Base-by-base conservation (phyloP, 2,113 vertebrate genomes). In the Trochalopteron elliotii region DNA sequence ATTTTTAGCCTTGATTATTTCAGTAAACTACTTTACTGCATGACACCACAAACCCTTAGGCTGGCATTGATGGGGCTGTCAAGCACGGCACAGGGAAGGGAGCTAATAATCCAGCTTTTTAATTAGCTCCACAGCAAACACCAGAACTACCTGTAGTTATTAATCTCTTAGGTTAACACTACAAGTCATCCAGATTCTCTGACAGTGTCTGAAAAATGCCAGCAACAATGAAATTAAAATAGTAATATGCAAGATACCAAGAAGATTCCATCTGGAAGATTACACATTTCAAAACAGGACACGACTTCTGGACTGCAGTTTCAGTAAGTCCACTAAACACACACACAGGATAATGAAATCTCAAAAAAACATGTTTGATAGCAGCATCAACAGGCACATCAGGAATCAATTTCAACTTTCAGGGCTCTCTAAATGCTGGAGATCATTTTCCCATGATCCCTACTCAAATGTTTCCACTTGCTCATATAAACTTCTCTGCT, bases 1-100 rank as follows among this genome's bases (percentile, higher is more conserved):
- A 94, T 84, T 94, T 93, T 93, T 84, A 94, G 69, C 69, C 42
- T 82, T 56, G 31, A 78, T 91, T 84, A 91, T 74, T 89, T 65
- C 60, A 63, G 74, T 31, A 37, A 94, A 57, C 39, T 91, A 28
- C 78, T 91, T 53, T 28, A 52, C 50, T 78, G 49, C 64, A 72
- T 74, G 44, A 52, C 31, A 64, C 14, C 37, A 64, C 39, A 80
- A 91, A 76, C 57, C 59, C 49, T 89, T 42, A 80, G 63, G 69
- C 70, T 57, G 42, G 42, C 65, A 82, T 8, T 85, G 61, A 88
- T 85, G 47, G 49, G 28, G 27, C n/a, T 67, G 15, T 40, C 79
- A 91, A 83, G 45, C 4, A 2, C 27, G 76, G 35, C 49, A 47
- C 42, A 75, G 44, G 20, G 44, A 78, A 90, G 14, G 14, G 28